Base-by-base conservation (phyloP, 2,888 invertebrate genomes). In the Noctua pronuba region DNA sequence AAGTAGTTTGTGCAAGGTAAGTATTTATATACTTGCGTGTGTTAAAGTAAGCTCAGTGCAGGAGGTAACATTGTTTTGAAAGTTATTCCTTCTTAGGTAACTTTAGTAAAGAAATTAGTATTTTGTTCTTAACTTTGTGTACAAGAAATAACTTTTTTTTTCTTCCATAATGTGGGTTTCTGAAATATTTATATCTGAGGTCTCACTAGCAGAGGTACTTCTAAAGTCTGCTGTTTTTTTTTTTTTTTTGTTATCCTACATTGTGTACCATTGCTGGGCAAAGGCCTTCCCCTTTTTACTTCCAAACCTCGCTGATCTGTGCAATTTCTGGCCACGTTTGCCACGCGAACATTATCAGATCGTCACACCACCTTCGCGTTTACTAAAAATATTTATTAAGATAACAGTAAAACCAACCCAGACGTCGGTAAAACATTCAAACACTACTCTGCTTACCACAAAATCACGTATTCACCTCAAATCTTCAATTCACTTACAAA, bases 1-100 rank as follows among this genome's bases (percentile, higher is more conserved):
- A 79, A 87, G 80, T 83, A 82, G 83, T 85, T 88, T 82, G 75
- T 82, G 77, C 58, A 62, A 70, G 68, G 75, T 80, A 86, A 75
- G 65, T 80, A 75, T 80, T 67, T 85, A 85, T 77, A 75, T 74
- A 80, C 46, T 74, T 66, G 41, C 46, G 65, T 85, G 46, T 62
- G 66, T 70, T 72, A 41, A 41, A 46, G 77, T 77, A 52, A 73
- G 46, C 46, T 72, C 55, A 24, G 41, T 75, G 68, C 65, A 73
- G 46, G 24, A 58, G 60, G n/a, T 62, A 55, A 72, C 41, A 60
- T 74, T 74, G 60, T 83, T 52, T 35, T 38, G 5, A 62, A 65
- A 24, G 6, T 44, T 72, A 44, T 66, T 28, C 68, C n/a, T 24
- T 68, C 11, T 31, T 8, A 31, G 8, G 18, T 28, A 69, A 72